Evolutionary conservation across 2,888 invertebrate genomes (phyloP), one percentile per base, ranked within the genome.

Genomic region (Thecophora atra): DNA sequence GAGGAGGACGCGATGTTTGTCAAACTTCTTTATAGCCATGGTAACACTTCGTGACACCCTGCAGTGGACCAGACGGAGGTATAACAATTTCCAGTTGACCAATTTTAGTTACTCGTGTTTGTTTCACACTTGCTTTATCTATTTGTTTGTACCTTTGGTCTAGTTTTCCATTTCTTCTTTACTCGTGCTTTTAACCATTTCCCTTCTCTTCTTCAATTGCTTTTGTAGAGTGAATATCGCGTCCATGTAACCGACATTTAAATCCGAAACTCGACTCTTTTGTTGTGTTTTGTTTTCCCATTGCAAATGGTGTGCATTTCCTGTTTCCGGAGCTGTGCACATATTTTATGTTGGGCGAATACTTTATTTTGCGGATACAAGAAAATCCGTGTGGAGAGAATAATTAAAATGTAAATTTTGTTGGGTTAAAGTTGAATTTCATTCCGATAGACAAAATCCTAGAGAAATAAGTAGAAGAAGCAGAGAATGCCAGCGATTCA

Each of bases 301-400:
- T 24, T 47, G 68, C 68, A 68, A 68, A 68, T 68, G 58, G 56
- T 58, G 68, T 68, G 58, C 68, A 68, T 60, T 68, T 68, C 68
- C 68, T 44, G 68, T 58, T 68, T 68, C 68, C 68, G 58, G 58
- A n/a, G 6, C n/a, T 51, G 51, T 51, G n/a, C 15, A 51, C 51
- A 51, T n/a, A 11, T 6, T 51, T 51, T 17, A n/a, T 51, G 3
- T 17, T 3, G n/a, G 17, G n/a, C n/a, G n/a, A 51, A 51, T 51
- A 15, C 51, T 15, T 51, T 51, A 51, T 51, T 51, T 17, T n/a
- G 51, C 15, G 15, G 51, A 51, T 51, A 51, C 15, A 51, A 51
- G n/a, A 51, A 51, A 51, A 15, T 51, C 51, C n/a, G 51, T 11
- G n/a, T 51, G n/a, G 15, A 17, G n/a, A 51, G n/a, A 51, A 51